Conservation (phyloP, 2,888 invertebrate species). For the Harpalus rufipes region DNA sequence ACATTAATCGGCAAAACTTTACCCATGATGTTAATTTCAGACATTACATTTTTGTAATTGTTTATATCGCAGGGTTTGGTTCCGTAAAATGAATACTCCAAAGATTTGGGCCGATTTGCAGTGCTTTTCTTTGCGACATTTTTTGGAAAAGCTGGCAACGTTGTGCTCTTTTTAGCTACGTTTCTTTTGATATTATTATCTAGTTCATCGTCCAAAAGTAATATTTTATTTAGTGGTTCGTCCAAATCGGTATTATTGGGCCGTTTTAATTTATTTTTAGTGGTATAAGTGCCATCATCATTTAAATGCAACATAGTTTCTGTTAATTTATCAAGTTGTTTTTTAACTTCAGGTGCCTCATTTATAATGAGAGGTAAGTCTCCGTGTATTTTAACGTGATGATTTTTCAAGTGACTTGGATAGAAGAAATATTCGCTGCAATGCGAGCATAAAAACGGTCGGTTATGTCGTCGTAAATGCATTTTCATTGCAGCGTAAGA, state of each 20-base stretch:
- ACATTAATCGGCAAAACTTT: conserved; percentile 78
- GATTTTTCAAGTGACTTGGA: conserved; percentile 72
- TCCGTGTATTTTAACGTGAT: conserved; percentile 73
- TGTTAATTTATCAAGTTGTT: conserved; percentile 61
- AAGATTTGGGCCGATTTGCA: conserved; percentile 73
- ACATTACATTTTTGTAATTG: conserved; percentile 77
- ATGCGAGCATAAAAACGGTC: conserved; percentile 76
- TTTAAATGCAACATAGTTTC: conserved; percentile 59
- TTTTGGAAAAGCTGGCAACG: conserved; percentile 70
- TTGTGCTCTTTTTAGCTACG: conserved; percentile 78
- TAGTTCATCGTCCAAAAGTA: conserved; percentile 5
- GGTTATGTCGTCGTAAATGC: conserved; percentile 76
- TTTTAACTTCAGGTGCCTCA: conserved; percentile 56
- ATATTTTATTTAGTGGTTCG: conserved; percentile 44
- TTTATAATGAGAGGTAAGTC: conserved; percentile 70
- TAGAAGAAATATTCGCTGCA: conserved; percentile 74
- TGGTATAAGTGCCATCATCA: conserved; percentile 47
- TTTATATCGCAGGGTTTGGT: conserved; percentile 75
- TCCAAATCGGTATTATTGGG: conserved; percentile 55
- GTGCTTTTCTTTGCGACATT: conserved; percentile 79
- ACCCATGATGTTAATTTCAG: conserved; percentile 80
- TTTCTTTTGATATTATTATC: conserved; percentile 53
- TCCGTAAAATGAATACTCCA: conserved; percentile 79
- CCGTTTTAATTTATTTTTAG: conserved; percentile 53
- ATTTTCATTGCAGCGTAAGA: conserved; percentile 73